Percentiles rank a stretch among this genome's conserved stretches.
Conservation (phyloP, 2,797 vertebrate species). For the Characodon lateralis region DNA sequence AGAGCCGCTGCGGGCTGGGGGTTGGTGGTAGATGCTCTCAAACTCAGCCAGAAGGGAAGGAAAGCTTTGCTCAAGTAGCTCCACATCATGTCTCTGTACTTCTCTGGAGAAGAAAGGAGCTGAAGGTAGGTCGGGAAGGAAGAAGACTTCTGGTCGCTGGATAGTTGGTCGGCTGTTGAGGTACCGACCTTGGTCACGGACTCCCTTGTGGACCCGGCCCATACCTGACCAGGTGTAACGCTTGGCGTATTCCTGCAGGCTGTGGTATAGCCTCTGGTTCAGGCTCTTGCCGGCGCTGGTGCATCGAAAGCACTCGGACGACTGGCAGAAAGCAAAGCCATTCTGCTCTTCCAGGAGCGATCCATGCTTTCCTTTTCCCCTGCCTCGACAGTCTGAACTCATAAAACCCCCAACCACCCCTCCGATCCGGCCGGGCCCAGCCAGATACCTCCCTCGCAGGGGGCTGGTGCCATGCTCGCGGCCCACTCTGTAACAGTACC, state of each 20-base stretch:
- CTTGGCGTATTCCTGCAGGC: conserved; percentile 97
- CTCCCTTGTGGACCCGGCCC: conserved; percentile 97
- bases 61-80: conserved; percentile 95
- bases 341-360: conserved; percentile 87
- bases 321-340: conserved; percentile 90
- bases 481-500: conserved; percentile 97
- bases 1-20: conserved; percentile 83
- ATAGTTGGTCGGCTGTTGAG: conserved; percentile 89
- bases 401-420: conserved; percentile 81
- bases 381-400: conserved; percentile 72
- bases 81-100: conserved; percentile 95
- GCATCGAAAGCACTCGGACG: conserved; percentile 90
- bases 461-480: conserved; percentile 85
- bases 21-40: conserved; percentile 89
- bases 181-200: conserved; percentile 94
- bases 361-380: conserved; percentile 77
- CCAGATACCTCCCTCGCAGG: conserved; percentile 73
- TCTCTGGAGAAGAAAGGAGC: conserved; percentile 94
- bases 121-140: conserved; percentile 93
- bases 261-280: conserved; percentile 96
- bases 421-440: conserved; percentile 68
- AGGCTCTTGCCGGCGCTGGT: conserved; percentile 85
- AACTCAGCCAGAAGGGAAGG: conserved; percentile 94
- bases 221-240: conserved; percentile 99
- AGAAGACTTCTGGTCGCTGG: conserved; percentile 96